Conservation (phyloP, 2,888 invertebrate species). For the Rosalia funebris region DNA sequence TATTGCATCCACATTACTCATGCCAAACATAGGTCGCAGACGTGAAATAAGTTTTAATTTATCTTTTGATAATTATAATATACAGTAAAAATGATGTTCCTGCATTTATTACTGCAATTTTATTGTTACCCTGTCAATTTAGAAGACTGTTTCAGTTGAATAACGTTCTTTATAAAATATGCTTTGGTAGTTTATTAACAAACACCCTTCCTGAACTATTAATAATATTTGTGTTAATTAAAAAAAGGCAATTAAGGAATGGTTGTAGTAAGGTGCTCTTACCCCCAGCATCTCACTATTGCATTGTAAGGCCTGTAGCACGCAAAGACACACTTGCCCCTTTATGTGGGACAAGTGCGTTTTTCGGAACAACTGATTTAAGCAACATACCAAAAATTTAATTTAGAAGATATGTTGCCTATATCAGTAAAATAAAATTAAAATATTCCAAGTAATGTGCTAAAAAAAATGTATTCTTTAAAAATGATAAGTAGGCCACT, state of each 20-base stretch:
- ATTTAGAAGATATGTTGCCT: not conserved
- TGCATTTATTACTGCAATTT: too few species aligned
- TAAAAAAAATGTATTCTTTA: not conserved
- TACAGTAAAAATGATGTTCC: too few species aligned
- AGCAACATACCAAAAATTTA: conserved; percentile 14
- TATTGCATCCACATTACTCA: too few species aligned
- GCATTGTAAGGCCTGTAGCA: not conserved
- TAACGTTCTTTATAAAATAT: too few species aligned
- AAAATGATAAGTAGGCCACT: not conserved
- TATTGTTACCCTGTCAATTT: too few species aligned
- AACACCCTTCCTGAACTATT: too few species aligned
- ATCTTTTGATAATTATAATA: too few species aligned
- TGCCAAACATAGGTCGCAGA: too few species aligned
- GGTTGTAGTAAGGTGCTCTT: not conserved
- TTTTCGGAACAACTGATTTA: not conserved
- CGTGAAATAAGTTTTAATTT: too few species aligned
- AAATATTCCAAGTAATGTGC: not conserved
- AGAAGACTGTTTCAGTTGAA: too few species aligned
- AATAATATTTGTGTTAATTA: too few species aligned
- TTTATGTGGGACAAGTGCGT: not conserved
- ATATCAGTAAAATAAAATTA: not conserved
- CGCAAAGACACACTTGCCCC: not conserved
- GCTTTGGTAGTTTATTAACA: too few species aligned
- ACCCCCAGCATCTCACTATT: not conserved
- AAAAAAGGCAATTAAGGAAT: not conserved